These are phyloP conservation scores for Rhinogobio ventralis DNA, from an alignment of 2,797 vertebrate genomes.

Conservation along the genomic window DNA sequence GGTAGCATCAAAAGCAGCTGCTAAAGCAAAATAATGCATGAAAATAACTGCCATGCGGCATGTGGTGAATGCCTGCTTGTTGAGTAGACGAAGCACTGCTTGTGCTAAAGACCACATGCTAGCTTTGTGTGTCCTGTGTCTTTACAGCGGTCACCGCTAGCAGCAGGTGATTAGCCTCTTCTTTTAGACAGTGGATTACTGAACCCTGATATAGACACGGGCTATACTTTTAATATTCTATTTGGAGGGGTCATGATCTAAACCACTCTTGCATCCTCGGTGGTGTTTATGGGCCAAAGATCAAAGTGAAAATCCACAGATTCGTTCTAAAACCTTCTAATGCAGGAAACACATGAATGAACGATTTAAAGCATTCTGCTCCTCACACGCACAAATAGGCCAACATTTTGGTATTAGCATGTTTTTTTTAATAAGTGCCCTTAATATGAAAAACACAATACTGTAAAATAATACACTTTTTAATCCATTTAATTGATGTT, in stretches of 20 bases:
- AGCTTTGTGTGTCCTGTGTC: neutral
- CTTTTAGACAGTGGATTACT: slow-evolving; percentile 61
- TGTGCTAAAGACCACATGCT: slow-evolving; percentile 36
- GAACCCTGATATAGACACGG: slow-evolving; percentile 66
- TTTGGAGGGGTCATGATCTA: neutral
- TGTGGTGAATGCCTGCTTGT: slow-evolving; percentile 5
- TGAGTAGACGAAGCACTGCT: neutral
- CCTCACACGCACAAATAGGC: neutral
- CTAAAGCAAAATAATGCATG: neutral
- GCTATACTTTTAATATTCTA: slow-evolving; percentile 42
- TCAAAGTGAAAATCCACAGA: neutral
- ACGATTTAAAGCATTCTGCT: neutral
- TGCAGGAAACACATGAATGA: neutral
- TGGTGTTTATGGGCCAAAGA: slow-evolving; percentile 12
- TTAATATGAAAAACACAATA: neutral
- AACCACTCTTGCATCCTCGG: neutral
- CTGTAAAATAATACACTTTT: neutral
- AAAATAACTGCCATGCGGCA: neutral
- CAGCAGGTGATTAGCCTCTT: slow-evolving; percentile 31
- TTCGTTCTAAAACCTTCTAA: neutral
- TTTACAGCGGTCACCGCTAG: neutral
- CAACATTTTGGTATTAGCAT: neutral
- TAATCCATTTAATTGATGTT: neutral
- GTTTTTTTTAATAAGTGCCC: neutral
- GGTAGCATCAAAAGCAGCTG: neutral